phyloP scores from a whole-genome alignment of 2,113 vertebrate species.

The Mixornis gularis region DNA sequence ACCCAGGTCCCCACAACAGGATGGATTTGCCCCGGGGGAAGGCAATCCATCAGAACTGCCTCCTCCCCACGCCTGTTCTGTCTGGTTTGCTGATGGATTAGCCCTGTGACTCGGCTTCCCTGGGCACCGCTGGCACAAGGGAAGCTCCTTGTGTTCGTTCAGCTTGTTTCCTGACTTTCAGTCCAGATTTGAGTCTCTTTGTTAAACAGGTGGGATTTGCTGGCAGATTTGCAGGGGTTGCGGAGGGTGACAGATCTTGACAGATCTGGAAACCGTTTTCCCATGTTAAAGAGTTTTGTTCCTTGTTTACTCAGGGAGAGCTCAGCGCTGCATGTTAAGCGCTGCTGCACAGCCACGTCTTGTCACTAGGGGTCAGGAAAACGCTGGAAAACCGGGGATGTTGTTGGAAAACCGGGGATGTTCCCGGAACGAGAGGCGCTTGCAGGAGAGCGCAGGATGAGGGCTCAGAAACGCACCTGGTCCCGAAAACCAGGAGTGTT shows the following conservation, averaged over 20 bases:
- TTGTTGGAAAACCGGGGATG: neutral
- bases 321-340: neutral
- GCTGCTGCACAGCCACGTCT: neutral
- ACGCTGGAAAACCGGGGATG: neutral
- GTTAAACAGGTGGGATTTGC: neutral
- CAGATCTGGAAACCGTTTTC: neutral
- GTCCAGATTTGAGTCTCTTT: neutral
- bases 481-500: neutral
- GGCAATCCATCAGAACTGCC: neutral
- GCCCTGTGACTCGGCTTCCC: neutral
- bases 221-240: neutral
- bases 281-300: neutral
- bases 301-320: neutral
- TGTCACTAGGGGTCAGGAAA: constrained; percentile 63
- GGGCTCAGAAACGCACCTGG: neutral
- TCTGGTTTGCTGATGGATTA: neutral
- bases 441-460: neutral
- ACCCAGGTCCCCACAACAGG: neutral
- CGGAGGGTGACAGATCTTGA: rapidly evolving
- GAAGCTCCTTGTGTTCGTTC: neutral
- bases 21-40: neutral
- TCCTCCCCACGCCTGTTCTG: neutral
- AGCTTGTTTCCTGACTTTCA: neutral
- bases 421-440: neutral
- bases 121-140: neutral